phyloP scores from a whole-genome alignment of 2,797 vertebrate species.

The Notolepis coatsorum region DNA sequence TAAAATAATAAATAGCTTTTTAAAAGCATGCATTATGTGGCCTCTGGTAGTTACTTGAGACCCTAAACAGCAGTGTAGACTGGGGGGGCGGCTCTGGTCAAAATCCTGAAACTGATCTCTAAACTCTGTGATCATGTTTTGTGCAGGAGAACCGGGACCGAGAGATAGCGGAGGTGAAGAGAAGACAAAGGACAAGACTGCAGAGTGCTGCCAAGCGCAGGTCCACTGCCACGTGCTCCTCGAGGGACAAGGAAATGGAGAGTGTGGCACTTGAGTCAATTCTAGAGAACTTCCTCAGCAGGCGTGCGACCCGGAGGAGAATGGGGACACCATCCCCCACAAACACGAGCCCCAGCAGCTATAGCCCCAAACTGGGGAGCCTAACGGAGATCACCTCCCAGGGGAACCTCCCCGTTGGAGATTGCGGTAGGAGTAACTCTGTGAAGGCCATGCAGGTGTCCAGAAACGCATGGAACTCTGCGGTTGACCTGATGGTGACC shows the following conservation, averaged over 20 bases:
- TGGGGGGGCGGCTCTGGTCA: too few relatives aligned
- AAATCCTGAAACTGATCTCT: background rate
- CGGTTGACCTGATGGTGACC: slow-evolving; percentile 39
- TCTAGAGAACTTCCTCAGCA: slow-evolving; percentile 70
- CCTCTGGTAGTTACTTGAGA: too few relatives aligned
- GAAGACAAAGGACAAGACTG: slow-evolving; percentile 68
- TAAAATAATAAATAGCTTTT: too few relatives aligned
- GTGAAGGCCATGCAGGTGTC: slow-evolving; percentile 21
- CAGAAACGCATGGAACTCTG: slow-evolving; percentile 69
- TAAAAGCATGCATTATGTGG: too few relatives aligned
- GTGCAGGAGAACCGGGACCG: slow-evolving; percentile 78
- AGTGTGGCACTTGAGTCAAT: slow-evolving; percentile 77
- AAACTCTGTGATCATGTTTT: slow-evolving; percentile 11
- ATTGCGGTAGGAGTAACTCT: slow-evolving; percentile 1
- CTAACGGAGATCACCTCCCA: slow-evolving; percentile 63
- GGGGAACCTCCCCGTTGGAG: slow-evolving; percentile 28
- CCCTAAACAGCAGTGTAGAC: too few relatives aligned
- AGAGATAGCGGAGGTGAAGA: slow-evolving; percentile 73
- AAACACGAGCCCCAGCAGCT: slow-evolving; percentile 36
- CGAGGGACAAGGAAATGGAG: slow-evolving; percentile 80
- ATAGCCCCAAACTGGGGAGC: slow-evolving; percentile 56
- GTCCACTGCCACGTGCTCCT: slow-evolving; percentile 85
- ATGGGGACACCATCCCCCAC: slow-evolving; percentile 49
- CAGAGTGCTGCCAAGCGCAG: slow-evolving; percentile 71
- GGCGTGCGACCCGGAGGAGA: slow-evolving; percentile 55